Percentiles rank a stretch among this genome's conserved stretches.
phyloP scores from a whole-genome alignment of 2,888 invertebrate genomes.

The Calephelis perditalis region DNA sequence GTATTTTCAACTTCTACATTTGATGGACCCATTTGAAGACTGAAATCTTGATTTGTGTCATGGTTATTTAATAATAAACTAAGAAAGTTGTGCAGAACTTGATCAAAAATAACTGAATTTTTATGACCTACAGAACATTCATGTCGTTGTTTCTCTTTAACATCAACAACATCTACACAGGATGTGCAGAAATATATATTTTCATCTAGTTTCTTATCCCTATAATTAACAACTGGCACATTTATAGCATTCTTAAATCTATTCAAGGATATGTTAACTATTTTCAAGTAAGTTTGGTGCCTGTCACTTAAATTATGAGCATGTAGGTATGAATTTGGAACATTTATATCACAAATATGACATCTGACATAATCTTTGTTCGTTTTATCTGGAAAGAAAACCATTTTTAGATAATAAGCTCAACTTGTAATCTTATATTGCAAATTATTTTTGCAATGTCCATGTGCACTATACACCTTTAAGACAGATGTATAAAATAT shows the following conservation, averaged over 20 bases:
- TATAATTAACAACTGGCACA: background rate
- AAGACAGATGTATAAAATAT: slow-evolving; percentile 19
- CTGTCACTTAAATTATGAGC: slow-evolving; percentile 35
- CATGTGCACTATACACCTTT: background rate
- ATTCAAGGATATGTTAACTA: slow-evolving; percentile 33
- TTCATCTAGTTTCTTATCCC: background rate
- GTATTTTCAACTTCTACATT: background rate
- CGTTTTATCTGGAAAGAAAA: slow-evolving; percentile 15
- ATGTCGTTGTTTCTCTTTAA: slow-evolving; percentile 28
- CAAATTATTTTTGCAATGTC: too few relatives aligned
- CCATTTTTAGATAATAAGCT: too few relatives aligned
- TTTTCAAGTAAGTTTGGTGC: slow-evolving; percentile 34
- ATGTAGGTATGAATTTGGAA: slow-evolving; percentile 33
- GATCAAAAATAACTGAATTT: slow-evolving; percentile 29
- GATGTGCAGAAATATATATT: slow-evolving; percentile 35
- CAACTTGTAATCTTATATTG: too few relatives aligned
- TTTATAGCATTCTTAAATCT: slow-evolving; percentile 31
- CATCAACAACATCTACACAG: slow-evolving; percentile 28
- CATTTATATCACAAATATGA: slow-evolving; percentile 37
- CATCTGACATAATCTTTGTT: slow-evolving; percentile 25
- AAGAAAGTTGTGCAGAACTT: slow-evolving; percentile 31
- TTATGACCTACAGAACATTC: slow-evolving; percentile 31
- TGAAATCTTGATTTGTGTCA: background rate
- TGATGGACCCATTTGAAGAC: too few relatives aligned
- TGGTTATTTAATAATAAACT: slow-evolving; percentile 21